Percentiles rank a stretch among this genome's conserved stretches.
These are phyloP conservation scores for Mycogona germanica DNA, from an alignment of 2,888 invertebrate genomes.

Conservation along the genomic window DNA sequence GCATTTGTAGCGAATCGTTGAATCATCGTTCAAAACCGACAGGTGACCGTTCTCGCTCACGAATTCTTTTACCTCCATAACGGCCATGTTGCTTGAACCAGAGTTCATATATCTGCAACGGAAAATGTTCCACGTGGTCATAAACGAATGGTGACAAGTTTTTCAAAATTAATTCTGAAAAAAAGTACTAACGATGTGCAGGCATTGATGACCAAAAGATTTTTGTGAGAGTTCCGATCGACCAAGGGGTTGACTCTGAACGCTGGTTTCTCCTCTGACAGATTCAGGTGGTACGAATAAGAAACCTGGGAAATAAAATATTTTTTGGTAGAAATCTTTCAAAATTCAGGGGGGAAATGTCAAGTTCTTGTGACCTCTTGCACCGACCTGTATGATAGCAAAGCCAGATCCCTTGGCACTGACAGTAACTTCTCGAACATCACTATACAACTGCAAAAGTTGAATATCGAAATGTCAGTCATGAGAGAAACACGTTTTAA, in stretches of 20 bases:
- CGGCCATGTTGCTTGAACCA: slow-evolving; percentile 74
- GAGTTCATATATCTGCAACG: no score
- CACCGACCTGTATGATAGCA: slow-evolving; percentile 44
- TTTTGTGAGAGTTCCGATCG: slow-evolving; percentile 60
- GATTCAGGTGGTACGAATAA: slow-evolving; percentile 69
- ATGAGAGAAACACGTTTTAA: not conserved
- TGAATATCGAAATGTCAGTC: not conserved
- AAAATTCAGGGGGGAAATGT: not conserved
- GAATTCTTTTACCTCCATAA: no score
- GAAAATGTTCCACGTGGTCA: no score
- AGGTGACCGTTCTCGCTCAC: no score
- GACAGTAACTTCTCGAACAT: slow-evolving; percentile 48
- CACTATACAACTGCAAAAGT: not conserved
- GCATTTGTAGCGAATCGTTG: no score
- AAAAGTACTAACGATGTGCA: slow-evolving; percentile 40
- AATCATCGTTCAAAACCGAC: no score
- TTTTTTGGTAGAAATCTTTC: no score
- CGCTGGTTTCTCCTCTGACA: slow-evolving; percentile 74
- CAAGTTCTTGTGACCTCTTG: no score
- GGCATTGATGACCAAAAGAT: slow-evolving; percentile 65
- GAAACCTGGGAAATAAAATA: slow-evolving; percentile 54
- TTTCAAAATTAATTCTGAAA: not conserved
- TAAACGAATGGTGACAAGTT: no score
- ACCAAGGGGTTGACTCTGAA: slow-evolving; percentile 77
- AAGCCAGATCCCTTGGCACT: slow-evolving; percentile 69